Evolutionary conservation across 1,140 invertebrate genomes (phyloP).

Genomic region (Gonatopus flavifemur): DNA sequence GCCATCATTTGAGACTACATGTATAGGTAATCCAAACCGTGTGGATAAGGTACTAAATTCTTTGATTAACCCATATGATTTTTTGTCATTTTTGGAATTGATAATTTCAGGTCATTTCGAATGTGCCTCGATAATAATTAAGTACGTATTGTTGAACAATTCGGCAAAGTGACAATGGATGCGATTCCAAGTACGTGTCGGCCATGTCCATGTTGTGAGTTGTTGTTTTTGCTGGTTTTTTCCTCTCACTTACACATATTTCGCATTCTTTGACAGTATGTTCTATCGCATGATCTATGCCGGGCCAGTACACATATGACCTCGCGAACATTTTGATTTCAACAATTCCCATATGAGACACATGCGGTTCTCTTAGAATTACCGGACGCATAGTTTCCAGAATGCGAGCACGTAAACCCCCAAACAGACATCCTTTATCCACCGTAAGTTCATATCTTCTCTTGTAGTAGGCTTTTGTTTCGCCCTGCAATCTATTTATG

Average conservation of each 20-base stretch:
- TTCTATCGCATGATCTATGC: conserved; percentile 50
- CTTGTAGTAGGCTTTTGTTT: neutral
- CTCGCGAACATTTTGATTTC: conserved; percentile 49
- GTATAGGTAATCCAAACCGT: no score
- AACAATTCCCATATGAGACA: conserved; percentile 47
- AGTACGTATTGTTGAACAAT: no score
- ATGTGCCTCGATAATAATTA: conserved; percentile 4
- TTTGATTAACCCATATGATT: no score
- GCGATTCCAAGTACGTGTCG: neutral
- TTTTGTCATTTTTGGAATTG: neutral
- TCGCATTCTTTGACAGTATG: conserved; percentile 14
- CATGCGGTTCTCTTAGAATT: conserved; percentile 43
- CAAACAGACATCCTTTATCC: conserved; percentile 20
- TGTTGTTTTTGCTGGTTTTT: neutral
- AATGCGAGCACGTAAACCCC: conserved; percentile 41
- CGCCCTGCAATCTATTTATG: conserved; percentile 52
- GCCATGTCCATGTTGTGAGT: conserved; percentile 5
- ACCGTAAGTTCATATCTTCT: neutral
- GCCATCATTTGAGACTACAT: no score
- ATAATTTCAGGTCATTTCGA: conserved; percentile 9
- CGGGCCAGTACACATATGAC: conserved; percentile 51
- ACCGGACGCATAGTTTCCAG: conserved; percentile 14
- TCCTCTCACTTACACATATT: conserved; percentile 26
- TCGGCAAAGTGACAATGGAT: conserved; percentile 1
- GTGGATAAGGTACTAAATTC: no score